Evolutionary conservation across 2,888 invertebrate species (phyloP).

Genomic region (Plebejus melissa): DNA sequence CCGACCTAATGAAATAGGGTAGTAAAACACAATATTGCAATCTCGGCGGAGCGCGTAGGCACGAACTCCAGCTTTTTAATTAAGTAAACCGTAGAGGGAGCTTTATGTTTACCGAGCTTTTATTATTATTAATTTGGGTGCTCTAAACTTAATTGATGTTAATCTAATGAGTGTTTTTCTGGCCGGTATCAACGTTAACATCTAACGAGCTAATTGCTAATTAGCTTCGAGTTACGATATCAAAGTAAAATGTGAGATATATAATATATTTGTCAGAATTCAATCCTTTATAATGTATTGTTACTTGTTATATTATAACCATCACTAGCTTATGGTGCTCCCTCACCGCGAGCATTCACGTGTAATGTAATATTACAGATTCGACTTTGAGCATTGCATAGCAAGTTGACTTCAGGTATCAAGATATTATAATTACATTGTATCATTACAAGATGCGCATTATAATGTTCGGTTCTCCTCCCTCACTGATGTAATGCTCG

Average conservation of each 20-base stretch:
- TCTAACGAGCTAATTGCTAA: neutral
- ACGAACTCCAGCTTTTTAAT: slow-evolving; percentile 17
- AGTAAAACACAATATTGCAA: slow-evolving; percentile 15
- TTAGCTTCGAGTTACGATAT: neutral
- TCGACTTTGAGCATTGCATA: no score
- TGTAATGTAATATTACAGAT: no score
- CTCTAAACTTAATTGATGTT: slow-evolving; percentile 8
- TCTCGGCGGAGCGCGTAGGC: neutral
- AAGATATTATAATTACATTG: no score
- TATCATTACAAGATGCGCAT: no score
- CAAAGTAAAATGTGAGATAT: neutral
- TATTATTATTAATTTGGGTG: slow-evolving; percentile 14
- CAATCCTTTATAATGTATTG: neutral
- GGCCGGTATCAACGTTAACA: neutral
- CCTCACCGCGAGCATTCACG: no score
- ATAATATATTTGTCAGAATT: neutral
- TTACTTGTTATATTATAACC: neutral
- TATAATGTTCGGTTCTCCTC: no score
- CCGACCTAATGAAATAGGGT: neutral
- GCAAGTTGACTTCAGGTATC: no score
- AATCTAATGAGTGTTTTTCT: slow-evolving; percentile 12
- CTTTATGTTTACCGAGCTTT: slow-evolving; percentile 12
- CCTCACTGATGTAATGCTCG: no score
- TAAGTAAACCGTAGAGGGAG: slow-evolving; percentile 5
- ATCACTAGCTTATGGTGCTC: neutral